These are phyloP conservation scores for Litocranius walleri DNA, from an alignment of 2,113 vertebrate genomes.

Conservation along the genomic window DNA sequence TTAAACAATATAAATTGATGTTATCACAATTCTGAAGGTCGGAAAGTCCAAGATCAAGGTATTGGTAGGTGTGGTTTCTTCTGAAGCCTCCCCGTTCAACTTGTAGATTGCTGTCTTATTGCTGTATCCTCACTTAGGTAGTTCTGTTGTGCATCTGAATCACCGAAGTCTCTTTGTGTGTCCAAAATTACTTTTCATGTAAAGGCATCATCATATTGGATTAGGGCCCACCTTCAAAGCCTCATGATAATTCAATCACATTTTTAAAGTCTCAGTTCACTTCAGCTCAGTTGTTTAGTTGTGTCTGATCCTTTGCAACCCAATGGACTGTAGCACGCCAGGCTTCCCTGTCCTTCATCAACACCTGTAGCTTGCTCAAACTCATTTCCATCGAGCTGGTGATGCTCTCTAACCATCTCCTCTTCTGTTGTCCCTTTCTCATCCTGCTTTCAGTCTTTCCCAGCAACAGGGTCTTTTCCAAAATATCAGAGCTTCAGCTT, in stretches of 20 bases:
- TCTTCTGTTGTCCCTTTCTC: too few relatives aligned
- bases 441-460: too few relatives aligned
- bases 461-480: too few relatives aligned
- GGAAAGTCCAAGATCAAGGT: background rate
- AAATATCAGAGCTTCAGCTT: too few relatives aligned
- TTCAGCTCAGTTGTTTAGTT: background rate
- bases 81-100: background rate
- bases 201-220: background rate
- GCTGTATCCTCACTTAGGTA: background rate
- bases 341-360: background rate
- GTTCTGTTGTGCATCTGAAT: background rate
- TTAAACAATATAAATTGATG: background rate
- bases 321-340: background rate
- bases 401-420: too few relatives aligned
- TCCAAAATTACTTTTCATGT: background rate
- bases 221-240: background rate
- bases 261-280: background rate
- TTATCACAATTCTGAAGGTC: background rate
- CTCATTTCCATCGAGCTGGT: background rate
- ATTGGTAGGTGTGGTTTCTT: background rate
- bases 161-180: rapidly evolving
- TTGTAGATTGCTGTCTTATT: background rate
- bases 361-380: rapidly evolving
- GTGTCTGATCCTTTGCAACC: rapidly evolving
- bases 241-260: background rate